Percentiles rank a stretch among this genome's conserved stretches.
These are phyloP conservation scores for Cantharis lateralis DNA, from an alignment of 2,888 invertebrate species.

Conservation along the genomic window DNA sequence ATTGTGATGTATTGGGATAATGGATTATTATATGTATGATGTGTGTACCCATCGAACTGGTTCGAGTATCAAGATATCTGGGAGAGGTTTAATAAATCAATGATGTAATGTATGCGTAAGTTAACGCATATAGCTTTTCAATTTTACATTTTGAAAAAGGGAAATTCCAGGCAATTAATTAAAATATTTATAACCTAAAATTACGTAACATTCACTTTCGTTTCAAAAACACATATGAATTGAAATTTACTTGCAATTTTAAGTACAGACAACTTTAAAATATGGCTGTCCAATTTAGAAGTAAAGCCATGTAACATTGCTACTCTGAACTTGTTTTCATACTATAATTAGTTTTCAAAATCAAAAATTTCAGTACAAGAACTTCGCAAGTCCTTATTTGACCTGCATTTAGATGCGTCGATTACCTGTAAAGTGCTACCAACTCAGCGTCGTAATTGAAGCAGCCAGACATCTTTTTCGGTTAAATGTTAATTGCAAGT, in stretches of 20 bases:
- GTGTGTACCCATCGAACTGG: too few species aligned
- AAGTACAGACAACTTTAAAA: not conserved
- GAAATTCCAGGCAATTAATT: not conserved
- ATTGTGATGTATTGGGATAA: too few species aligned
- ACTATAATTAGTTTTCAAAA: not conserved
- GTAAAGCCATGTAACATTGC: not conserved
- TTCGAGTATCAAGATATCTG: too few species aligned
- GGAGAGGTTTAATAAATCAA: too few species aligned
- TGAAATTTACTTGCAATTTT: not conserved
- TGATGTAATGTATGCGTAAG: not conserved
- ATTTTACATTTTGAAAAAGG: not conserved
- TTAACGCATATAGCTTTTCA: too few species aligned
- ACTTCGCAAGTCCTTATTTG: conserved; percentile 17
- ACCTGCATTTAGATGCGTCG: conserved; percentile 29
- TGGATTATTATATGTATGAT: too few species aligned
- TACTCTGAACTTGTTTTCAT: not conserved
- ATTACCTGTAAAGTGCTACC: conserved; percentile 13
- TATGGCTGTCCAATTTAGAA: not conserved
- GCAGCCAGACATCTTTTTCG: conserved; percentile 36
- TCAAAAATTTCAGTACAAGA: not conserved
- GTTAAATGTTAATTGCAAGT: conserved; percentile 31
- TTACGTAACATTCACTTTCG: not conserved
- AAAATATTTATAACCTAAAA: not conserved
- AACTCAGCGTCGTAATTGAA: conserved; percentile 22
- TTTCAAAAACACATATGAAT: not conserved